Evolutionary conservation across 2,888 invertebrate genomes (phyloP).

Genomic region (Endotricha flammealis): DNA sequence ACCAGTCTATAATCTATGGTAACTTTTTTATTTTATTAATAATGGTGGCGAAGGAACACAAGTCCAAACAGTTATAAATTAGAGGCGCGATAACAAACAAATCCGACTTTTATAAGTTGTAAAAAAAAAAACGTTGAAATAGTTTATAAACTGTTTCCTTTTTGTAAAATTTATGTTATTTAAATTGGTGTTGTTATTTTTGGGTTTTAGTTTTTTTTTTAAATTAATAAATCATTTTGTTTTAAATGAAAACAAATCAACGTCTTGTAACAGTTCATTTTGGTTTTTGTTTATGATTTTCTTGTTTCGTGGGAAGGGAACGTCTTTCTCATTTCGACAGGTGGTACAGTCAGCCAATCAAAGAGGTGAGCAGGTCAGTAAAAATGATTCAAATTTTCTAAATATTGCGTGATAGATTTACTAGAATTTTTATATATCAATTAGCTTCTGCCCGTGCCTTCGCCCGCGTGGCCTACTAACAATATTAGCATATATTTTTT

Average conservation of each 20-base stretch:
- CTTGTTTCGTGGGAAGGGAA: too few relatives aligned
- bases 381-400: too few relatives aligned
- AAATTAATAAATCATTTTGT: constrained; percentile 1
- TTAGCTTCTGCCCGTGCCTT: too few relatives aligned
- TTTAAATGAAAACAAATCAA: neutral
- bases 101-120: constrained; percentile 20
- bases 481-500: too few relatives aligned
- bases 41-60: neutral
- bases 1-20: neutral
- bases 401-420: too few relatives aligned
- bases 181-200: constrained; percentile 3
- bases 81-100: constrained; percentile 20
- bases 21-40: constrained; percentile 2
- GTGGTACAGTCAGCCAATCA: too few relatives aligned
- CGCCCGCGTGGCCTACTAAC: too few relatives aligned
- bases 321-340: too few relatives aligned
- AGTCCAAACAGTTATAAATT: constrained; percentile 20
- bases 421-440: too few relatives aligned
- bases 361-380: too few relatives aligned
- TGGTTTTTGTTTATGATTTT: too few relatives aligned
- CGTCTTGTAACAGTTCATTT: too few relatives aligned
- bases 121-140: constrained; percentile 14
- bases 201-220: neutral
- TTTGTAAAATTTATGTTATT: constrained; percentile 7
- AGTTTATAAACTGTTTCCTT: constrained; percentile 18